Percentiles rank a stretch among this genome's conserved stretches.
These are phyloP conservation scores for Cacoxenus indagator DNA, from an alignment of 2,888 invertebrate species.

Conservation along the genomic window DNA sequence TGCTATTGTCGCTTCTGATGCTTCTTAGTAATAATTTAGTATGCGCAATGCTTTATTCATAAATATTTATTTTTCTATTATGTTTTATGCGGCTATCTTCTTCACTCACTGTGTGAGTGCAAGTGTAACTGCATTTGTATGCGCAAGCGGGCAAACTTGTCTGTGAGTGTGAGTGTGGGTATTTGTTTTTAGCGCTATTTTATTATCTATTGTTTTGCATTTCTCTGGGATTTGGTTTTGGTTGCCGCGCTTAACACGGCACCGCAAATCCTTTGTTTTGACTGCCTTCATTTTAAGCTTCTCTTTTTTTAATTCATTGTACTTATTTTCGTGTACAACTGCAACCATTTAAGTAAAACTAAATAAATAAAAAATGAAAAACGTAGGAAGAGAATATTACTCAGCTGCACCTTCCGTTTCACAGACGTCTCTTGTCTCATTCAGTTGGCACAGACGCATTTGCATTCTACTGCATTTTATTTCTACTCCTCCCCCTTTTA, in stretches of 20 bases:
- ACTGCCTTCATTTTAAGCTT: not conserved
- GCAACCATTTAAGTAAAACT: not conserved
- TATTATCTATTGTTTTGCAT: conserved; percentile 29
- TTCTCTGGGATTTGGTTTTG: not conserved
- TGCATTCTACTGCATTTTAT: too few species aligned
- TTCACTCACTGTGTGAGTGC: not conserved
- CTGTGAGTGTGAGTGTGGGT: conserved; percentile 2
- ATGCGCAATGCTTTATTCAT: conserved; percentile 45
- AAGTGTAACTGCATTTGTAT: not conserved
- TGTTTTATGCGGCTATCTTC: not conserved
- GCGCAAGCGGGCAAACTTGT: not conserved
- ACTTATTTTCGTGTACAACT: not conserved
- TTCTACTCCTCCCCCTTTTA: too few species aligned
- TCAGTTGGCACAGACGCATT: too few species aligned
- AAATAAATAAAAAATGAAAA: too few species aligned
- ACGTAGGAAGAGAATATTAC: too few species aligned
- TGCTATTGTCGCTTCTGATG: conserved; percentile 28
- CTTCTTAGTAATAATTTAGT: conserved; percentile 47
- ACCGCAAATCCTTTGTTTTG: not conserved
- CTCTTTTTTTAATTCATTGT: not conserved
- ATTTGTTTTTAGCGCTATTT: conserved; percentile 11
- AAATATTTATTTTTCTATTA: conserved; percentile 54
- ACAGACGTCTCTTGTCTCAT: too few species aligned
- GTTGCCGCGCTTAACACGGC: not conserved
- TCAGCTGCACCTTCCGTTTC: too few species aligned